phyloP scores from a whole-genome alignment of 2,888 invertebrate genomes.

The Parnassius orleans region DNA sequence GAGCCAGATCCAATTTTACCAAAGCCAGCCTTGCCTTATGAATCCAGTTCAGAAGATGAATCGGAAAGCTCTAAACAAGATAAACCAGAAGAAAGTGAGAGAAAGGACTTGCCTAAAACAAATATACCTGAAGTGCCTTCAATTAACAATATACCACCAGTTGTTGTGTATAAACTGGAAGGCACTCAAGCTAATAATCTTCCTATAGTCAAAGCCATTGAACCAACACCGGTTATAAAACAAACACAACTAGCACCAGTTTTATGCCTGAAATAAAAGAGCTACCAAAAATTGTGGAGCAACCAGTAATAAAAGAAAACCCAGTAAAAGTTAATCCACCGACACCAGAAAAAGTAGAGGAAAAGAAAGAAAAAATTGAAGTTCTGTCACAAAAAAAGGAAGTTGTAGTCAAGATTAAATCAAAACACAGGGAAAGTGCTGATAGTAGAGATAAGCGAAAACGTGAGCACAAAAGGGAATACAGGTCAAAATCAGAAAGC shows the following conservation, averaged over 20 bases:
- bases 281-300: conserved; percentile 19
- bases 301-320: conserved; percentile 30
- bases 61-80: conserved; percentile 47
- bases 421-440: conserved; percentile 36
- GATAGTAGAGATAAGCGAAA: conserved; percentile 50
- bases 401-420: background rate
- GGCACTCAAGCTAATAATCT: conserved; percentile 44
- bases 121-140: conserved; percentile 37
- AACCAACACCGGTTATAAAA: conserved; percentile 36
- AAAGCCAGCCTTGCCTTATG: conserved; percentile 88
- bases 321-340: conserved; percentile 25
- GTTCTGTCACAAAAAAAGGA: conserved; percentile 2
- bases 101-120: conserved; percentile 33
- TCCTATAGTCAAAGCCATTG: conserved; percentile 43
- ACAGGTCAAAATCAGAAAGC: conserved; percentile 50
- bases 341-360: conserved; percentile 31
- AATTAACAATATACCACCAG: conserved; percentile 47
- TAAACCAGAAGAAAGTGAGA: conserved; percentile 35
- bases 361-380: conserved; percentile 34
- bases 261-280: conserved; percentile 18
- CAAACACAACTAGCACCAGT: conserved; percentile 31
- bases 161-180: conserved; percentile 65
- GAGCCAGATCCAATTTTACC: conserved; percentile 84
- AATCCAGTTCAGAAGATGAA: conserved; percentile 87
- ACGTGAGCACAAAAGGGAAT: conserved; percentile 52